phyloP scores from a whole-genome alignment of 2,888 invertebrate genomes.

The Druceiella hillmani region DNA sequence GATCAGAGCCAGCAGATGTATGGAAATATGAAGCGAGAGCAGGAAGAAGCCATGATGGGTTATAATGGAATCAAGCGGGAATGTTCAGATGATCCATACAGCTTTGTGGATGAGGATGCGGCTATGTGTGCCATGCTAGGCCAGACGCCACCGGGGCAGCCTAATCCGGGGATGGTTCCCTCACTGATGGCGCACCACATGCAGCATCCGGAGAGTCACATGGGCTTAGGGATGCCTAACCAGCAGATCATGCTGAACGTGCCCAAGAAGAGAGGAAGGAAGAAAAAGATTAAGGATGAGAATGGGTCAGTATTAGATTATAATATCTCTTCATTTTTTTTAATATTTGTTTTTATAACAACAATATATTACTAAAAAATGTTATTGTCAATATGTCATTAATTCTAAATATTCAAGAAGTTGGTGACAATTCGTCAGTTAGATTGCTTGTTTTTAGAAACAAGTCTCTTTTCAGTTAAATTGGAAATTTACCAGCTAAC shows the following conservation, averaged over 20 bases:
- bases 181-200: conserved; percentile 16
- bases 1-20: conserved; percentile 15
- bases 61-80: conserved; percentile 53
- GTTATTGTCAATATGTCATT: no score
- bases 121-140: conserved; percentile 54
- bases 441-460: no score
- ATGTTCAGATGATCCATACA: conserved; percentile 71
- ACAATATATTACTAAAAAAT: no score
- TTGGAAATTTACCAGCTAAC: no score
- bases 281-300: conserved; percentile 74
- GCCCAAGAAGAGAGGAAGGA: conserved; percentile 80
- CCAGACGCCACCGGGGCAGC: conserved; percentile 34
- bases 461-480: no score
- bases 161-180: conserved; percentile 32
- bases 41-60: conserved; percentile 28
- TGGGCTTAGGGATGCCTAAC: conserved; percentile 33
- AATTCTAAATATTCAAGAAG: no score
- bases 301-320: conserved; percentile 43
- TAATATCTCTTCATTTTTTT: background rate
- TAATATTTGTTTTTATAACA: no score
- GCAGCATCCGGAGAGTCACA: conserved; percentile 26
- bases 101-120: conserved; percentile 78
- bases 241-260: conserved; percentile 49
- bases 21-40: conserved; percentile 33
- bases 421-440: no score